phyloP scores from a whole-genome alignment of 2,888 invertebrate genomes.

The Rapana venosa region DNA sequence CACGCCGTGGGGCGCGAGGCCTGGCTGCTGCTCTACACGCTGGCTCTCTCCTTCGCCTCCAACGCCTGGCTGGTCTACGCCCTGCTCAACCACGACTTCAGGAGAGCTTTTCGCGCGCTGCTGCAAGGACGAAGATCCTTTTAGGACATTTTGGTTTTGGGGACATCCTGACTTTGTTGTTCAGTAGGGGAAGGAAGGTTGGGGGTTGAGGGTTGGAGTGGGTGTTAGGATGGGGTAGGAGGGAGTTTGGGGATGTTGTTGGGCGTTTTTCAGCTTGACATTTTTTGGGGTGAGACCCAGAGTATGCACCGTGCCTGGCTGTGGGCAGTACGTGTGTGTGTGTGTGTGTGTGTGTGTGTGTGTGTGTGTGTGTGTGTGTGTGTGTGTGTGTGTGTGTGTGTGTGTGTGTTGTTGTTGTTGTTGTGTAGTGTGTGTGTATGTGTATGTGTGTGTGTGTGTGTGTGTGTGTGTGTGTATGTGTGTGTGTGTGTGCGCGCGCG shows the following conservation, averaged over 20 bases:
- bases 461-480: background rate
- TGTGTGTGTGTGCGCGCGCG: too few species aligned
- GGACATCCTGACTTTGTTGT: too few species aligned
- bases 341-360: background rate
- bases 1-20: slow-evolving; percentile 15
- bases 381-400: too few species aligned
- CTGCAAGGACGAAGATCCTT: slow-evolving; percentile 30
- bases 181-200: too few species aligned
- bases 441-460: background rate
- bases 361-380: background rate
- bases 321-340: background rate
- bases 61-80: slow-evolving; percentile 47
- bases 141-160: background rate
- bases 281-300: background rate
- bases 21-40: slow-evolving; percentile 46
- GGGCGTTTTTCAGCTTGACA: background rate
- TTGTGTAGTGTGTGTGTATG: too few species aligned
- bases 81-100: slow-evolving; percentile 42
- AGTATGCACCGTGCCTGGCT: background rate
- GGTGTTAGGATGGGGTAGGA: background rate
- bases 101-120: slow-evolving; percentile 35
- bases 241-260: background rate
- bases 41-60: slow-evolving; percentile 44
- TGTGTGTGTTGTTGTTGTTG: too few species aligned
- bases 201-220: background rate